phyloP scores from a whole-genome alignment of 2,113 vertebrate species.

The Symphodus melops region DNA sequence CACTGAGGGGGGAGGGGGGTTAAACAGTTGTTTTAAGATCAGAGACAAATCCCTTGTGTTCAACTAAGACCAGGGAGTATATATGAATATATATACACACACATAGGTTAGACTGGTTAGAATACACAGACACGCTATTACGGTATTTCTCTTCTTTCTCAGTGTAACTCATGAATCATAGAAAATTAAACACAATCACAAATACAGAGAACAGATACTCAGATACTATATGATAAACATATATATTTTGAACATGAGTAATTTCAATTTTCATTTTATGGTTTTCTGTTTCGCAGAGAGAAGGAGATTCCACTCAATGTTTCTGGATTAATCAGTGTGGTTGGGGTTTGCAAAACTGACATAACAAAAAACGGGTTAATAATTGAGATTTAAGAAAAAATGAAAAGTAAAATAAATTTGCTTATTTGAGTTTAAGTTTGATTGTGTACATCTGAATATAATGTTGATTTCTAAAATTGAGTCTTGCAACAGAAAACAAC shows the following conservation, averaged over 20 bases:
- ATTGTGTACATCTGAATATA: too few relatives aligned
- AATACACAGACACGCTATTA: slow-evolving; percentile 11
- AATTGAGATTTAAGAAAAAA: neutral
- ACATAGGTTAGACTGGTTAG: neutral
- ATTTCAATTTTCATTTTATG: neutral
- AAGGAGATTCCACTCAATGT: neutral
- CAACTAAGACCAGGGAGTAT: neutral
- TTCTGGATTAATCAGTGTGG: neutral
- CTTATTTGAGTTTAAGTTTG: neutral
- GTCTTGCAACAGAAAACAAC: too few relatives aligned
- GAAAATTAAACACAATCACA: neutral
- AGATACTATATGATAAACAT: neutral
- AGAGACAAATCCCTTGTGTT: slow-evolving; percentile 22
- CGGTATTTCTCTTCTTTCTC: too few relatives aligned
- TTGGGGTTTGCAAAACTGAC: neutral
- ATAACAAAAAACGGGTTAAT: neutral
- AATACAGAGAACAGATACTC: neutral
- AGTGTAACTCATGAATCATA: too few relatives aligned
- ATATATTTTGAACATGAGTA: slow-evolving; percentile 23
- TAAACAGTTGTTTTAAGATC: slow-evolving; percentile 29
- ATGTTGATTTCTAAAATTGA: neutral
- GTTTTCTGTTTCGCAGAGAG: neutral
- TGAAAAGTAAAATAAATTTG: neutral
- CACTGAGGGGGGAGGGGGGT: neutral
- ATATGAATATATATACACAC: slow-evolving; percentile 57